Evolutionary conservation across 2,888 invertebrate species (phyloP), one percentile per base, ranked within the genome.

Genomic region (Nysson spinosus): DNA sequence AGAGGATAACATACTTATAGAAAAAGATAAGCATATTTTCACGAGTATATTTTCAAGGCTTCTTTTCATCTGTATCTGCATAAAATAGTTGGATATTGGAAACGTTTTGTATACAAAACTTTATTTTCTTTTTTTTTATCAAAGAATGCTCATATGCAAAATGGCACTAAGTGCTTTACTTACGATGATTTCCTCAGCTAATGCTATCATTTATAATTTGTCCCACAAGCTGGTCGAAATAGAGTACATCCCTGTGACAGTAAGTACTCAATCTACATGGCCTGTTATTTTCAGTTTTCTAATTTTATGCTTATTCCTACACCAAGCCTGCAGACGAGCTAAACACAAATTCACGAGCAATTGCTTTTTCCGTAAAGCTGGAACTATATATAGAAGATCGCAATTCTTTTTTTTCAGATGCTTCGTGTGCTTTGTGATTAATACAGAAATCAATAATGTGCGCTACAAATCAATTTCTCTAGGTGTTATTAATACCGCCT

Each of bases 161-260:
- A 43, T 50, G 42, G 57, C 66, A 76, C 49, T 68, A 6, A 12
- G 39, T 61, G 60, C 60, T 62, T 49, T 20, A 60, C 57, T 50
- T 57, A 12, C 37, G 43, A 69, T 44, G 47, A 50, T 64, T 72
- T 75, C 46, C 51, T 72, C 61, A 71, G 79, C 67, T 81, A 83
- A 82, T 81, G 78, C 80, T 71, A 75, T 76, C 81, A 58, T 73
- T 46, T 83, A 81, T 81, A 76, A 82, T 83, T 87, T 87, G 81
- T 84, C 75, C 88, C 88, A 85, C 91, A 91, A 92, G 92, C 92
- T 91, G 89, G 90, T 91, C 89, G 90, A 91, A 90, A 90, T 92
- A 89, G 91, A 91, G 87, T 91, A 90, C 84, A 84, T 88, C 77
- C 85, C 86, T 77, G 85, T 86, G 81, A 87, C 87, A 83, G 88